A percentile compares a stretch with the other conserved stretches of the same genome.
Evolutionary conservation across 2,888 invertebrate species (phyloP).

Genomic region (Trichopria drosophilae): DNA sequence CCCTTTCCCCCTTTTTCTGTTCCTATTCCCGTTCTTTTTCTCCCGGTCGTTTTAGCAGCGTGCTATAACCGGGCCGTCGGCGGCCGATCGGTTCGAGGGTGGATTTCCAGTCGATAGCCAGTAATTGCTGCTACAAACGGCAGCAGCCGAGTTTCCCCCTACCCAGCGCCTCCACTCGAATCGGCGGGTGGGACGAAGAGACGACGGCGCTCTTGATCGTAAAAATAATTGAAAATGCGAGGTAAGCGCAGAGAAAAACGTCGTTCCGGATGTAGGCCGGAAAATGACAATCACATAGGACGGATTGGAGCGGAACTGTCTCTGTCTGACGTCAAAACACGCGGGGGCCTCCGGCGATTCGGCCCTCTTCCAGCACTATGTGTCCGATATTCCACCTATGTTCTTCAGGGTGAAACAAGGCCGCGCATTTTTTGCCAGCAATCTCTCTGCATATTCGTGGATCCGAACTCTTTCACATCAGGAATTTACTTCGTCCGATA

Average conservation of each 20-base stretch:
- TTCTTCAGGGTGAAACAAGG: too few species aligned
- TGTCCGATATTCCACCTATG: too few species aligned
- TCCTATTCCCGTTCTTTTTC: too few species aligned
- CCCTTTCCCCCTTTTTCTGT: too few species aligned
- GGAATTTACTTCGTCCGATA: too few species aligned
- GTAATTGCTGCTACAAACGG: slow-evolving; percentile 40
- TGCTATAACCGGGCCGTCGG: too few species aligned
- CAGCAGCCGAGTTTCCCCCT: slow-evolving; percentile 14
- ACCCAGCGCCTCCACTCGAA: slow-evolving; percentile 2
- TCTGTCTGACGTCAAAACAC: slow-evolving; percentile 52
- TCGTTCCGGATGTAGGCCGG: slow-evolving; percentile 54
- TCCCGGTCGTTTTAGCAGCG: too few species aligned
- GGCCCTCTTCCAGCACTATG: too few species aligned
- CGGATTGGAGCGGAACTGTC: slow-evolving; percentile 45
- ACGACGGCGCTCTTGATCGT: slow-evolving; percentile 47
- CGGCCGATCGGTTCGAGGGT: slow-evolving; percentile 28
- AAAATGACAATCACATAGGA: slow-evolving; percentile 57
- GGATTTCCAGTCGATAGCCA: slow-evolving; percentile 37
- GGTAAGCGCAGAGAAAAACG: slow-evolving; percentile 46
- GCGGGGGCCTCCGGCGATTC: slow-evolving; percentile 37
- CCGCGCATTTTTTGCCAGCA: too few species aligned
- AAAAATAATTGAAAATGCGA: slow-evolving; percentile 54
- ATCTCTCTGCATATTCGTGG: too few species aligned
- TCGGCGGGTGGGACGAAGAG: too few species aligned
- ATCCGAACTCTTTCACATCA: too few species aligned